A percentile compares a stretch with the other conserved stretches of the same genome.
Evolutionary conservation across 2,888 invertebrate genomes (phyloP).

Genomic region (Microplitis deprimator): DNA sequence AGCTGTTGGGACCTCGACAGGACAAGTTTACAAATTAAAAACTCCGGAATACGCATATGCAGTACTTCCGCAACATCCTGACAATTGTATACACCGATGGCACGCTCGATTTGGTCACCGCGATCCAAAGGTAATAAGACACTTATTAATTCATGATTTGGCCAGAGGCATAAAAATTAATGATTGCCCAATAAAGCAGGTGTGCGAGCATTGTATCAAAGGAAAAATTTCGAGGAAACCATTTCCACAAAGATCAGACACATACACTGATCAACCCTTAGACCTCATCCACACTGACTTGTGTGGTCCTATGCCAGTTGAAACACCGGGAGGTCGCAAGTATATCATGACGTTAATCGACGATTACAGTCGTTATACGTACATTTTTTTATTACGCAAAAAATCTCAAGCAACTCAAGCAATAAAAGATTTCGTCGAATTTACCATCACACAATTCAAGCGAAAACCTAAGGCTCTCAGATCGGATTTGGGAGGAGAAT

Average conservation of each 20-base stretch:
- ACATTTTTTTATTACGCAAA: background rate
- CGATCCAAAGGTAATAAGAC: constrained; percentile 31
- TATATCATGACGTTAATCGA: constrained; percentile 28
- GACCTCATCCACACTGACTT: constrained; percentile 29
- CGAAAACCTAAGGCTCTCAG: constrained; percentile 46
- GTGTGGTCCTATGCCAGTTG: constrained; percentile 25
- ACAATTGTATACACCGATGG: constrained; percentile 40
- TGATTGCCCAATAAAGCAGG: constrained; percentile 27
- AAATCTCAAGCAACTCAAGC: constrained; percentile 42
- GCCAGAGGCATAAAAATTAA: constrained; percentile 31
- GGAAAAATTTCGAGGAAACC: constrained; percentile 33
- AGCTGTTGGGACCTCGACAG: background rate
- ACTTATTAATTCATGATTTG: constrained; percentile 24
- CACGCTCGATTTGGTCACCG: constrained; percentile 45
- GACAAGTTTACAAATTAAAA: background rate
- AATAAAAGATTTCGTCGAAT: constrained; percentile 52
- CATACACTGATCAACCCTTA: constrained; percentile 28
- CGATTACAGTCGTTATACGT: constrained; percentile 21
- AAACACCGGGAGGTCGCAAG: constrained; percentile 6
- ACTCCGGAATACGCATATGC: background rate
- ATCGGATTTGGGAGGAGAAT: constrained; percentile 55
- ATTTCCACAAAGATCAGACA: constrained; percentile 34
- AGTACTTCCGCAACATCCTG: background rate
- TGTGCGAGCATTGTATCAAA: constrained; percentile 34
- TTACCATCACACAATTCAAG: constrained; percentile 1